Evolutionary conservation across 2,113 vertebrate species (phyloP), one percentile per base, ranked within the genome.

Genomic region (Willisornis vidua): DNA sequence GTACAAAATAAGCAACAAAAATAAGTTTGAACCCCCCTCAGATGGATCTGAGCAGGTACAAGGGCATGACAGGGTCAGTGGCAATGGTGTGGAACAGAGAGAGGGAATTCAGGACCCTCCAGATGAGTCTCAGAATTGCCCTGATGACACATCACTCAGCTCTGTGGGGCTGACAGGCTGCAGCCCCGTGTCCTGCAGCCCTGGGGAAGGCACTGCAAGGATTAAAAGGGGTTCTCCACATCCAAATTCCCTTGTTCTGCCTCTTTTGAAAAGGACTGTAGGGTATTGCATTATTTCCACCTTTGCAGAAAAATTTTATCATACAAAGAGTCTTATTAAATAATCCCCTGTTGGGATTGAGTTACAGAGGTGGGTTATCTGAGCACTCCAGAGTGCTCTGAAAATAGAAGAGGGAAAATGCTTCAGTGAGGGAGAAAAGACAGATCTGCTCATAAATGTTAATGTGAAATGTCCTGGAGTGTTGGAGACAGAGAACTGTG

Each of bases 331-430:
- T 72, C 76, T 67, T 95, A 67, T 92, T 94, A 92, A 94, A 81
- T 67, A 45, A 52, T 62, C 12, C 73, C 86, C 92, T 63, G 65
- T 83, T 89, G 90, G 72, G 85, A 20, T 18, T 74, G 79, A 39
- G 26, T 90, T 74, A 28, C 29, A 54, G 85, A 51, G 59, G 6
- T 87, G 41, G 15, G 43, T 94, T 96, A 93, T 93, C 75, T 88
- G 92, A 90, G 76, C 48, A 10, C 55, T 84, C 68, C 92, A 94
- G 94, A 93, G 48, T 55, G 55, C 67, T 84, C 91, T 95, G 92
- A 80, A 88, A 94, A 93, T 77, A 74, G 83, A 73, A 73, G 39
- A 78, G 5, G 37, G 29, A 86, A 91, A 92, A 82, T 52, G 49
- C 39, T 91, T 70, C 79, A 73, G 0, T 29, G 37, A 49, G 67